Percentiles rank a stretch among this genome's conserved stretches.
phyloP scores from a whole-genome alignment of 2,888 invertebrate genomes.

The Linnaemya tessellans region DNA sequence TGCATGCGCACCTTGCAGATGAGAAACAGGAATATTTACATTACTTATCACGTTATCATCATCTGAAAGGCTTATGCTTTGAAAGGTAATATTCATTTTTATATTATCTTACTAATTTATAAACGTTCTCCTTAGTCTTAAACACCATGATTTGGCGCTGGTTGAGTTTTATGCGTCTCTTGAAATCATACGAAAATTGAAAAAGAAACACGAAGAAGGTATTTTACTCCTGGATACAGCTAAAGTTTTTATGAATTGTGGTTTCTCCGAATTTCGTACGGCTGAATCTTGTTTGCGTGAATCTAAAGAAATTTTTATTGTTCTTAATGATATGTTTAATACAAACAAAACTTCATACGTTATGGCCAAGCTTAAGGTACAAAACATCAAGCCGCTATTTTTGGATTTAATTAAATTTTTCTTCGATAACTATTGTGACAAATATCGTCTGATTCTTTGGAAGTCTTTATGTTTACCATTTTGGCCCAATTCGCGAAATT shows the following conservation, averaged over 20 bases:
- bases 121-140: constrained; percentile 66
- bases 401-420: constrained; percentile 78
- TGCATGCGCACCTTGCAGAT: constrained; percentile 67
- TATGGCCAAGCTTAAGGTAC: constrained; percentile 78
- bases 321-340: constrained; percentile 75
- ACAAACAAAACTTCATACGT: constrained; percentile 76
- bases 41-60: constrained; percentile 44
- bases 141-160: constrained; percentile 73
- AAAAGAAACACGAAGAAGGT: constrained; percentile 74
- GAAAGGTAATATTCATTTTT: constrained; percentile 9
- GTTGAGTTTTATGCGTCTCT: constrained; percentile 74
- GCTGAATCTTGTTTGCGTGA: constrained; percentile 76
- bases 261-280: constrained; percentile 72
- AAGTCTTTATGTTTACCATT: constrained; percentile 78
- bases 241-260: constrained; percentile 74
- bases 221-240: constrained; percentile 76
- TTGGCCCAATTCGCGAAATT: constrained; percentile 72
- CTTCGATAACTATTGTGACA: constrained; percentile 74
- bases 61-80: constrained; percentile 42
- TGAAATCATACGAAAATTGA: constrained; percentile 72
- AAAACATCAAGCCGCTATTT: constrained; percentile 78
- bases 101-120: not conserved
- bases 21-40: constrained; percentile 66
- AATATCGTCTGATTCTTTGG: constrained; percentile 77
- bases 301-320: constrained; percentile 77